phyloP scores from a whole-genome alignment of 2,888 invertebrate genomes.

The Andrena hattorfiana region DNA sequence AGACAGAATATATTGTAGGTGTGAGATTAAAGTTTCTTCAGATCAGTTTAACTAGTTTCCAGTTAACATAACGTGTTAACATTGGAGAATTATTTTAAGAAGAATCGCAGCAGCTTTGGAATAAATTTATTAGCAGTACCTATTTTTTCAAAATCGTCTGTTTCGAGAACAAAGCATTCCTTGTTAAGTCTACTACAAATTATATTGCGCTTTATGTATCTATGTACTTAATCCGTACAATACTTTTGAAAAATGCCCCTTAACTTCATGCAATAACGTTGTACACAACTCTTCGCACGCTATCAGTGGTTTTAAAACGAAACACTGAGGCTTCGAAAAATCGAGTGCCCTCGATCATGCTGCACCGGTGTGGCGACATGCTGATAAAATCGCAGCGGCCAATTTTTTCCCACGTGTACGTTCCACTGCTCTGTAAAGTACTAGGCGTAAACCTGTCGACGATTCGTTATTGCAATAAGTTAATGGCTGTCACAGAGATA shows the following conservation, averaged over 20 bases:
- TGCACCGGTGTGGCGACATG: not conserved
- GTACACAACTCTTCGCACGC: not conserved
- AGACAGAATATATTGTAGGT: too few species aligned
- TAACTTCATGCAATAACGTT: not conserved
- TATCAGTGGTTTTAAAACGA: constrained; percentile 11
- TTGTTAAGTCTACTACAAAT: not conserved
- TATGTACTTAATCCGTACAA: not conserved
- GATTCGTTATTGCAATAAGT: constrained; percentile 5
- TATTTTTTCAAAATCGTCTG: not conserved
- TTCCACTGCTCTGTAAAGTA: not conserved
- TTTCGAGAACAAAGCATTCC: not conserved
- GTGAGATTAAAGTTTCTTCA: not conserved
- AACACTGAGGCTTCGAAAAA: constrained; percentile 8
- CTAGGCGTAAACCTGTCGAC: not conserved
- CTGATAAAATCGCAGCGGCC: constrained; percentile 11
- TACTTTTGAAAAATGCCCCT: not conserved
- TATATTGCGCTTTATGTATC: too few species aligned
- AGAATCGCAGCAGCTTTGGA: too few species aligned
- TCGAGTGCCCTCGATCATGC: constrained; percentile 9
- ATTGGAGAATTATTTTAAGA: too few species aligned
- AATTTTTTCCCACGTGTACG: not conserved
- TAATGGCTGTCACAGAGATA: constrained; percentile 9
- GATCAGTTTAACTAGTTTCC: not conserved
- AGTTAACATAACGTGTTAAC: too few species aligned
- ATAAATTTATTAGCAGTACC: too few species aligned